Conservation (phyloP, 2,113 vertebrate species). For the Rhadina sibilatrix region DNA sequence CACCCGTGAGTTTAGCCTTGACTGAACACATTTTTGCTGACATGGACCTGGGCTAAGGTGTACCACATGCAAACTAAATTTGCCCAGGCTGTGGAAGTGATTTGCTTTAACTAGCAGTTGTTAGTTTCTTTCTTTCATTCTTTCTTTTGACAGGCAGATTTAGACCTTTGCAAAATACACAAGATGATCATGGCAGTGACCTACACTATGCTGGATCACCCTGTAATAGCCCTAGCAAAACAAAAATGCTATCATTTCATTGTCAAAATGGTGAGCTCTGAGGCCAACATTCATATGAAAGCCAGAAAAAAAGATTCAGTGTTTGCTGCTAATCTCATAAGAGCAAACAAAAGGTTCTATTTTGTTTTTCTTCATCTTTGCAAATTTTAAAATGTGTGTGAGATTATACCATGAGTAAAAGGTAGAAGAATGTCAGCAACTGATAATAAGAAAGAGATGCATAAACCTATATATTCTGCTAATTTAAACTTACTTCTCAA, state of each 20-base stretch:
- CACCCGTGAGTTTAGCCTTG: constrained; percentile 26
- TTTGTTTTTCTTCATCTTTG: neutral
- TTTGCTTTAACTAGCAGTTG: constrained; percentile 72
- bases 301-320: neutral
- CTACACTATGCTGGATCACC: neutral
- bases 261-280: neutral
- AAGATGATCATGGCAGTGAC: constrained; percentile 1
- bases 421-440: neutral
- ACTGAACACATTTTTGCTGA: constrained; percentile 55
- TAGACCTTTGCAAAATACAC: constrained; percentile 50
- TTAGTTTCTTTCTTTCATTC: constrained; percentile 49
- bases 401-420: neutral
- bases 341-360: neutral
- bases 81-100: constrained; percentile 58
- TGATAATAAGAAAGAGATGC: neutral
- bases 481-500: neutral
- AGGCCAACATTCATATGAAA: neutral
- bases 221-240: neutral
- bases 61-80: constrained; percentile 62
- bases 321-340: neutral
- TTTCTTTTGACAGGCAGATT: constrained; percentile 62
- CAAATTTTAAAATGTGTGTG: neutral
- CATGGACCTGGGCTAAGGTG: constrained; percentile 10
- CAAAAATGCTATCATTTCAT: constrained; percentile 20
- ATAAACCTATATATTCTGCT: neutral